Evolutionary conservation across 2,113 vertebrate genomes (phyloP).

Genomic region (Bolborhynchus lineola): DNA sequence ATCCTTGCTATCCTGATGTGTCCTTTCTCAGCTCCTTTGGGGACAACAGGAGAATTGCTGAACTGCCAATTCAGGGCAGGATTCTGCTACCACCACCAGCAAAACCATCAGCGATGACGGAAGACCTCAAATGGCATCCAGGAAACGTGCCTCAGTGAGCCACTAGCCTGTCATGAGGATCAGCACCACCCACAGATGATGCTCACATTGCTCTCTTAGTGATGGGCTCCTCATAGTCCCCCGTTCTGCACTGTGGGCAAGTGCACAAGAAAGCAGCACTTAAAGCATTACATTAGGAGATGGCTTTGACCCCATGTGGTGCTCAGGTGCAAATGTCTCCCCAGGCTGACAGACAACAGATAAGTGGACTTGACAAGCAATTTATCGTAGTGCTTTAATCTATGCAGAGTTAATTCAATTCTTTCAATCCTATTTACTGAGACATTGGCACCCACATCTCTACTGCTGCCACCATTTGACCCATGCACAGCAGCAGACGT

Average conservation of each 20-base stretch:
- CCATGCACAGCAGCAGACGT: neutral
- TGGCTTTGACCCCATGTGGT: neutral
- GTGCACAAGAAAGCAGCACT: neutral
- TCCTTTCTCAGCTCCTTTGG: neutral
- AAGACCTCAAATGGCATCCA: neutral
- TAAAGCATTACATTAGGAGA: neutral
- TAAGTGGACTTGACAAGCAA: slow-evolving; percentile 22
- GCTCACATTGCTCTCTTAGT: neutral
- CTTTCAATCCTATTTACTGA: slow-evolving; percentile 15
- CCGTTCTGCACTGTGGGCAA: neutral
- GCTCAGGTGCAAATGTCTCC: neutral
- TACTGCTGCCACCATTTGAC: slow-evolving; percentile 10
- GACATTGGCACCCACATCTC: neutral
- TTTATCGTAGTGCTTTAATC: slow-evolving; percentile 20
- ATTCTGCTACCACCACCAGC: neutral
- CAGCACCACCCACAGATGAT: neutral
- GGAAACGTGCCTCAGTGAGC: accelerated
- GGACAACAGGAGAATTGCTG: neutral
- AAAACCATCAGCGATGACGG: neutral
- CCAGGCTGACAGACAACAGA: slow-evolving; percentile 1
- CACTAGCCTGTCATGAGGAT: neutral
- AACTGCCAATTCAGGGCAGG: neutral
- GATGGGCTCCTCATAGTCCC: neutral
- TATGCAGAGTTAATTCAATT: slow-evolving; percentile 15
- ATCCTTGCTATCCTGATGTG: neutral